Base-by-base conservation (phyloP, 2,113 vertebrate genomes). In the Ailuropoda melanoleuca region DNA sequence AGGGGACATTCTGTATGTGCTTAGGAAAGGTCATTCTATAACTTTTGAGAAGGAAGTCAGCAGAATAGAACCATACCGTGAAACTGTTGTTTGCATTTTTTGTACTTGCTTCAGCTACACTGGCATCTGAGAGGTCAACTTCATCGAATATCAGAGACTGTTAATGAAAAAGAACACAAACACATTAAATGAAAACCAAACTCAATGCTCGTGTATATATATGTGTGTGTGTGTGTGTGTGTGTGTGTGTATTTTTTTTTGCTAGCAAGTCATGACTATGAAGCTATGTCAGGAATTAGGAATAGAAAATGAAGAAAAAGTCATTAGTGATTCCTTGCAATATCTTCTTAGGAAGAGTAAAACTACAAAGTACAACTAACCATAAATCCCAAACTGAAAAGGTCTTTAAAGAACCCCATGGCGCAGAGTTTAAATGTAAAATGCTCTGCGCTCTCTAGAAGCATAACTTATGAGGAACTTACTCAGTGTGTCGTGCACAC, bases 1-100 rank as follows among this genome's bases (percentile, higher is more conserved):
- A 82, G 26, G 91, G 48, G 77, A 0, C 43, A 53, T 55, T 78
- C 23, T 84, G 58, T 12, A 48, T 50, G 39, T 56, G 87, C 48
- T 95, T 37, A 81, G 26, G 55, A 75, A 95, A 53, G 26, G 21
- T 31, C 96, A 78, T 26, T 29, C 55, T 46, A 3, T 55, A 43
- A 53, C 84, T 83, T 93, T 11, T 12, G 34, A 83, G 2, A 3
- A 88, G 19, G 39, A 43, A 94, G 29, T 94, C 34, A 96, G 93
- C 82, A 91, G 88, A 97, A 90, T 31, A 96, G 24, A 53, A 92
- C 96, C 99, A 98, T 99, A 99, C 99, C 98, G 99, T 99, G 98
- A 99, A 99, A 98, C 99, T 99, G 99, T 99, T 99, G 99, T 99
- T 99, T 97, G 99, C 99, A 98, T 99, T 99, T 99, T 99, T 99